Conservation (phyloP, 1,140 invertebrate species). For the Cherax destructor region DNA sequence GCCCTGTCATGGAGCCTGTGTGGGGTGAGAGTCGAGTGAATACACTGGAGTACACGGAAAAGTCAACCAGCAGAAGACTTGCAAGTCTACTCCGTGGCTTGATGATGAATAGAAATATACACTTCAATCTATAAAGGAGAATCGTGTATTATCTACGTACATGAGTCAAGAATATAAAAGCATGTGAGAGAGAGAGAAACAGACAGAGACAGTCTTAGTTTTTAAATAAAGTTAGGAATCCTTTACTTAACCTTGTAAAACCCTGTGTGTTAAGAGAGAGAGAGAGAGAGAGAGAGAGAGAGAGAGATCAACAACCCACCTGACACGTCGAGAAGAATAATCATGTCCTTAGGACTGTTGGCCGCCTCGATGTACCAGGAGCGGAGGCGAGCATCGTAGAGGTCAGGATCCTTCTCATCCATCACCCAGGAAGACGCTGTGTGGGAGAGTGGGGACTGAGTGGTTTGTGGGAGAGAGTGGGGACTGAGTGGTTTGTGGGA, state of each 20-base stretch:
- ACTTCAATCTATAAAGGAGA: no score
- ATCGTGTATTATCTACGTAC: no score
- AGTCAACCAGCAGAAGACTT: no score
- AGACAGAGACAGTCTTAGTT: not conserved
- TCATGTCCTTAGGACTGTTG: conserved; percentile 97
- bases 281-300: no score
- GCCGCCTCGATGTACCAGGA: conserved; percentile 98
- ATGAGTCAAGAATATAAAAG: no score
- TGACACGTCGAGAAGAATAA: conserved; percentile 94
- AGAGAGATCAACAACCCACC: conserved; percentile 39
- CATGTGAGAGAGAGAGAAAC: not conserved
- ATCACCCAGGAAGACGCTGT: conserved; percentile 75
- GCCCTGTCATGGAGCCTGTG: conserved; percentile 97
- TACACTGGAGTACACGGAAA: no score
- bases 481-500: no score
- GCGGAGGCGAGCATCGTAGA: conserved; percentile 89
- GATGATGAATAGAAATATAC: no score
- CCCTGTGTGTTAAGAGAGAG: no score
- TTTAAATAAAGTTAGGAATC: no score
- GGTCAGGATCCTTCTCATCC: conserved; percentile 79
- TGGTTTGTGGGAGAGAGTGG: not conserved
- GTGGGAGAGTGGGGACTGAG: not conserved
- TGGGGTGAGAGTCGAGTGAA: not conserved
- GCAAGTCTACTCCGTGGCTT: no score
- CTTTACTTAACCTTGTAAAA: no score